Conservation (phyloP, 2,113 vertebrate species). For the Grantiella picta region DNA sequence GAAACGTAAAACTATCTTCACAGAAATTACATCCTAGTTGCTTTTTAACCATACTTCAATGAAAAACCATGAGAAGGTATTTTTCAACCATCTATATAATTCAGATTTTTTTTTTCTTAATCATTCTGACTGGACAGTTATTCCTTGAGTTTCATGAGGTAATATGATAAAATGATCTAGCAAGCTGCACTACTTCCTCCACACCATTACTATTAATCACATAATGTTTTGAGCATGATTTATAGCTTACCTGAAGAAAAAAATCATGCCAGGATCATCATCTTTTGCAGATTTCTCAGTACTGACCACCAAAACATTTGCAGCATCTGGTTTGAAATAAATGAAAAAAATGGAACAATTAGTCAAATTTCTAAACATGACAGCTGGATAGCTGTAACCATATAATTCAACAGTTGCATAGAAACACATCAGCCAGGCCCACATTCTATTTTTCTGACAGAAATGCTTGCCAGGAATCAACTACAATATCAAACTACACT, state of each 20-base stretch:
- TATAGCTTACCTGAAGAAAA: slow-evolving; percentile 89
- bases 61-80: neutral
- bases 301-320: slow-evolving; percentile 89
- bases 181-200: neutral
- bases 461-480: neutral
- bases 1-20: neutral
- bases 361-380: neutral
- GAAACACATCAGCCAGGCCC: neutral
- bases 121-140: neutral
- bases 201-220: neutral
- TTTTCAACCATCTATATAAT: neutral
- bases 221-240: neutral
- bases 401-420: neutral
- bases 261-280: slow-evolving; percentile 82
- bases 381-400: neutral
- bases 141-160: neutral
- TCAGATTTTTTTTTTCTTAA: neutral
- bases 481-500: neutral
- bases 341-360: neutral
- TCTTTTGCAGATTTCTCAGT: slow-evolving; percentile 82
- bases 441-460: neutral
- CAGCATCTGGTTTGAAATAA: slow-evolving; percentile 83
- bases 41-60: neutral
- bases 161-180: neutral
- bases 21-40: neutral